A percentile compares a stretch with the other conserved stretches of the same genome.
These are phyloP conservation scores for Zaprionus bogoriensis DNA, from an alignment of 2,888 invertebrate species.

Conservation along the genomic window DNA sequence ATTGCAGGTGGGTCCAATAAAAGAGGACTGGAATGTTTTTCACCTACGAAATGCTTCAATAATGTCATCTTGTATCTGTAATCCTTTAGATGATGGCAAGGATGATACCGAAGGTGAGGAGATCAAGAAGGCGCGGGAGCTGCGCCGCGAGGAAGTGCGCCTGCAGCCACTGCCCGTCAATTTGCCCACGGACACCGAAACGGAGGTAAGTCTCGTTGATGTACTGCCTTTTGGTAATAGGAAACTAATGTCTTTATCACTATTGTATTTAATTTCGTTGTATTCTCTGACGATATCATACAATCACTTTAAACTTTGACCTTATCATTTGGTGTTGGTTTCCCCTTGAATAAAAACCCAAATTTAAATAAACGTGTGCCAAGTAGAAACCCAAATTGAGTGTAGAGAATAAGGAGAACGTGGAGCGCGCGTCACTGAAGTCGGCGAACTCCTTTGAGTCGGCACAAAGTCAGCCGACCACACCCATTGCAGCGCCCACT, in stretches of 20 bases:
- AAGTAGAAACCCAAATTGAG: slow-evolving; percentile 42
- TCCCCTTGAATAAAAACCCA: slow-evolving; percentile 24
- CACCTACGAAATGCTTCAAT: neutral
- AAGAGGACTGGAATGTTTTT: too few species aligned
- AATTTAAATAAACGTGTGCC: too few species aligned
- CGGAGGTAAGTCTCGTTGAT: slow-evolving; percentile 85
- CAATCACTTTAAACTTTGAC: slow-evolving; percentile 34
- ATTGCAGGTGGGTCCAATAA: slow-evolving; percentile 70
- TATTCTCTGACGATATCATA: slow-evolving; percentile 37
- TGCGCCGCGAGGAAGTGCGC: slow-evolving; percentile 87
- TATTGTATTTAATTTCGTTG: slow-evolving; percentile 52
- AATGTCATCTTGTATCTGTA: neutral
- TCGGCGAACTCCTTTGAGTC: slow-evolving; percentile 72
- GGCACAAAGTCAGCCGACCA: slow-evolving; percentile 49
- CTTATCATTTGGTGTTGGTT: slow-evolving; percentile 75
- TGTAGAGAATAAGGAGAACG: slow-evolving; percentile 67
- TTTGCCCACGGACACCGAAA: slow-evolving; percentile 87
- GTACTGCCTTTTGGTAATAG: slow-evolving; percentile 33
- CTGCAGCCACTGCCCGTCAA: slow-evolving; percentile 86
- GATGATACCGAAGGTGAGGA: slow-evolving; percentile 90
- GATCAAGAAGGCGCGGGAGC: slow-evolving; percentile 86
- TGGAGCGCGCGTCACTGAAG: slow-evolving; percentile 55
- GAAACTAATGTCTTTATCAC: slow-evolving; percentile 54
- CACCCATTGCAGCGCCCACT: slow-evolving; percentile 40
- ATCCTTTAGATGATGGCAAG: slow-evolving; percentile 84